A percentile compares a stretch with the other conserved stretches of the same genome.
Conservation (phyloP, 2,888 invertebrate genomes). For the Nomada goodeniana region DNA sequence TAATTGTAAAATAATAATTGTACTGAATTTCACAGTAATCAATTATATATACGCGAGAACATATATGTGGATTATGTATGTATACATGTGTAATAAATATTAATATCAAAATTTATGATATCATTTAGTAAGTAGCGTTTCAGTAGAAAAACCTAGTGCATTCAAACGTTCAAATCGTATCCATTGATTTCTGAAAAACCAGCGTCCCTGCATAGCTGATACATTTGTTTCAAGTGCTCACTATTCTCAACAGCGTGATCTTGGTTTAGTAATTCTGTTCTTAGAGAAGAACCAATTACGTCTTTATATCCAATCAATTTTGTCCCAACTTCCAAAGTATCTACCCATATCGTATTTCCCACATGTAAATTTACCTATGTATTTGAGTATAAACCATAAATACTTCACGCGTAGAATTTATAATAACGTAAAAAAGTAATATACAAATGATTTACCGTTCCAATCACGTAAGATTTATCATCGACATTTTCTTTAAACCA, state of each 20-base stretch:
- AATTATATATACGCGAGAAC: not conserved
- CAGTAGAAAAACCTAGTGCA: not conserved
- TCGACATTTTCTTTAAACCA: conserved; percentile 80
- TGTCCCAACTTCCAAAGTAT: conserved; percentile 87
- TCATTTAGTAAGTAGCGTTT: no score
- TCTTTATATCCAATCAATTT: conserved; percentile 85
- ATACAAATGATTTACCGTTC: conserved; percentile 70
- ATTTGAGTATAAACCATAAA: conserved; percentile 10
- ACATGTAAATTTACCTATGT: conserved; percentile 86
- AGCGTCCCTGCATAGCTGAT: conserved; percentile 84
- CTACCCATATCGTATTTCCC: conserved; percentile 88
- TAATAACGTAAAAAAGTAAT: not conserved
- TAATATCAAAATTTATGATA: not conserved
- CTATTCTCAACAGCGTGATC: conserved; percentile 84
- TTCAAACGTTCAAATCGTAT: conserved; percentile 47
- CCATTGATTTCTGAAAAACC: conserved; percentile 71
- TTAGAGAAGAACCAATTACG: conserved; percentile 86
- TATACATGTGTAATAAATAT: conserved; percentile 8
- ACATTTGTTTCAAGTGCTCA: conserved; percentile 85
- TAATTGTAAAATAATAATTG: conserved; percentile 4
- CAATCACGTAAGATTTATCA: conserved; percentile 77
- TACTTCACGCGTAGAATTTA: not conserved
- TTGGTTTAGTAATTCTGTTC: conserved; percentile 85
- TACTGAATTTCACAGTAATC: not conserved
- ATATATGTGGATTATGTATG: not conserved